Percentiles rank a stretch among this genome's conserved stretches.
These are phyloP conservation scores for Drosophila oshimai DNA, from an alignment of 1,140 invertebrate genomes.

Conservation along the genomic window DNA sequence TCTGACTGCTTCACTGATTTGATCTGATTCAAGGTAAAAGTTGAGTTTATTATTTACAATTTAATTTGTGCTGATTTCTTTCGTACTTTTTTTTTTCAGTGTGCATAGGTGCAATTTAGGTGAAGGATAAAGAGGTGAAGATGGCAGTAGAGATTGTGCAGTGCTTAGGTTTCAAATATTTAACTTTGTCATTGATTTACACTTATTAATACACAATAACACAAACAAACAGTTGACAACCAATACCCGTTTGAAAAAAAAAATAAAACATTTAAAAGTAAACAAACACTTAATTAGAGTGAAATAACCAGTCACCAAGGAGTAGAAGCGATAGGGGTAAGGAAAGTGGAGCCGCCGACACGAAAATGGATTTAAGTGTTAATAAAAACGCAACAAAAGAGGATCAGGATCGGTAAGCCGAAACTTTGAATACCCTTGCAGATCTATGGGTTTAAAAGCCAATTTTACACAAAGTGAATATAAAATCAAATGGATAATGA, in stretches of 20 bases:
- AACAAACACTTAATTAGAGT: not conserved
- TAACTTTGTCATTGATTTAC: constrained; percentile 11
- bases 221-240: constrained; percentile 35
- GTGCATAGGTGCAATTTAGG: constrained; percentile 6
- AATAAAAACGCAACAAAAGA: constrained; percentile 12
- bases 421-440: not conserved
- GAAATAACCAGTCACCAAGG: not conserved
- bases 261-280: not conserved
- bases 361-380: constrained; percentile 19
- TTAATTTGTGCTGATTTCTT: constrained; percentile 5
- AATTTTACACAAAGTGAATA: too few species aligned
- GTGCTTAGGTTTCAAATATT: constrained; percentile 6
- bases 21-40: constrained; percentile 46
- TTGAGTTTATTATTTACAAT: constrained; percentile 38
- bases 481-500: too few species aligned
- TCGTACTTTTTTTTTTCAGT: not conserved
- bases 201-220: constrained; percentile 23
- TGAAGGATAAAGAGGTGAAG: not conserved
- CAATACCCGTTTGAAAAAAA: not conserved
- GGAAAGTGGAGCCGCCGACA: constrained; percentile 38
- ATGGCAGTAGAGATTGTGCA: not conserved
- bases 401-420: not conserved
- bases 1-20: constrained; percentile 58
- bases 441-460: not conserved
- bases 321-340: constrained; percentile 5